Evolutionary conservation across 2,888 invertebrate species (phyloP), one percentile per base, ranked within the genome.

Genomic region (Lasioglossum pauxillum): DNA sequence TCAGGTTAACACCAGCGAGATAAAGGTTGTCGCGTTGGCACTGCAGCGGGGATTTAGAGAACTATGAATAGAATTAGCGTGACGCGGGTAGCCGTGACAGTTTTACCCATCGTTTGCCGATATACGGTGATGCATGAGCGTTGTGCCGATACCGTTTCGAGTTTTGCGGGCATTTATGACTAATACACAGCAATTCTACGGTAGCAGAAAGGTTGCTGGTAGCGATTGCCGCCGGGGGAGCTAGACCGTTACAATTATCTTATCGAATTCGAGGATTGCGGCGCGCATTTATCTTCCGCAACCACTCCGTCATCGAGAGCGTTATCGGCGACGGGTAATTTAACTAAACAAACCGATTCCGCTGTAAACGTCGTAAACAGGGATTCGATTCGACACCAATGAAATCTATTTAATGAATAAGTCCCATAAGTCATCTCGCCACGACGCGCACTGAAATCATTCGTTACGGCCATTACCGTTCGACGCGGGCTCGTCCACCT

Each of bases 311-410:
- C 90, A 90, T 88, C 90, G 78, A 75, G 83, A 85, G 83, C 87
- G 90, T 88, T 90, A 91, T 91, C 90, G 77, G 75, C 83, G 71
- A 85, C 78, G 86, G 80, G 88, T 88, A 88, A 91, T 90, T 90
- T 83, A 91, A 90, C 86, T 88, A 90, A 90, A 90, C 91, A 86
- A 88, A 88, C 83, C 88, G 85, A 89, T 89, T 83, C 78, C 84
- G 75, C 80, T 73, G 69, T 75, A 53, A 74, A 71, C 83, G 38
- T 60, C 78, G 88, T 85, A 88, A 90, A 90, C 83, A 85, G 84
- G 78, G 71, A 72, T 83, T 76, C 87, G 88, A 90, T 90, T 85
- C 83, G 86, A 81, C 89, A 81, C 78, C 90, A 85, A 90, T 90
- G 67, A 89, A 90, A 90, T 90, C 82, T 78, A 53, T 82, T 49